Evolutionary conservation across 2,113 vertebrate genomes (phyloP).

Genomic region (Ailuropoda melanoleuca): DNA sequence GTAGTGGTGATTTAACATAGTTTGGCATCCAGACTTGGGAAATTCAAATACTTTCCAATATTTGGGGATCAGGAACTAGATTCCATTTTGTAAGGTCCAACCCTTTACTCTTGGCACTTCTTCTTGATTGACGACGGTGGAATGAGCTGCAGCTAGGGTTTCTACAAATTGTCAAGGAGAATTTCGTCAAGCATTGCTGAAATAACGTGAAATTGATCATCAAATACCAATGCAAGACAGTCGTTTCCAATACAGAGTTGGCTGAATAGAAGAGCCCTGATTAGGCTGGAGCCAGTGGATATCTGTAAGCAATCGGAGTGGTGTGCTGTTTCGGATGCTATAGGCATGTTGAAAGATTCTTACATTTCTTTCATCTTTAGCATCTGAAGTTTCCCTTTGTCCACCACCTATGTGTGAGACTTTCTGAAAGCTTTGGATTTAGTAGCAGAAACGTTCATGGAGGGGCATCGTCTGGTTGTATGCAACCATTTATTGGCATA

Average conservation of each 20-base stretch:
- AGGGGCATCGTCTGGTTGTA: neutral
- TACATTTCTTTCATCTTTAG: conserved; percentile 18
- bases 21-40: neutral
- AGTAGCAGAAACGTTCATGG: neutral
- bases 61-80: conserved; percentile 1
- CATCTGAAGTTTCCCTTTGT: neutral
- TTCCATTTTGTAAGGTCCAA: neutral
- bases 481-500: neutral
- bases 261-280: neutral
- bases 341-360: neutral
- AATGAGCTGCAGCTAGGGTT: conserved; percentile 24
- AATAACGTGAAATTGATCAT: conserved; percentile 77
- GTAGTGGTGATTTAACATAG: conserved; percentile 35
- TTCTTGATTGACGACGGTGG: neutral
- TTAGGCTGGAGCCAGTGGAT: conserved; percentile 35
- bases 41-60: conserved; percentile 9
- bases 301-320: conserved; percentile 64
- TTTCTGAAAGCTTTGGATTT: neutral
- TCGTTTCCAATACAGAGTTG: conserved; percentile 57
- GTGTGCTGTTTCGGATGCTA: neutral
- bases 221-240: conserved; percentile 59
- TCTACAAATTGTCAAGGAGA: conserved; percentile 38
- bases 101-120: neutral
- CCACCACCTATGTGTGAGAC: neutral
- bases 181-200: conserved; percentile 51